Conservation (phyloP, 2,888 invertebrate species). For the Calameuta pallipes region DNA sequence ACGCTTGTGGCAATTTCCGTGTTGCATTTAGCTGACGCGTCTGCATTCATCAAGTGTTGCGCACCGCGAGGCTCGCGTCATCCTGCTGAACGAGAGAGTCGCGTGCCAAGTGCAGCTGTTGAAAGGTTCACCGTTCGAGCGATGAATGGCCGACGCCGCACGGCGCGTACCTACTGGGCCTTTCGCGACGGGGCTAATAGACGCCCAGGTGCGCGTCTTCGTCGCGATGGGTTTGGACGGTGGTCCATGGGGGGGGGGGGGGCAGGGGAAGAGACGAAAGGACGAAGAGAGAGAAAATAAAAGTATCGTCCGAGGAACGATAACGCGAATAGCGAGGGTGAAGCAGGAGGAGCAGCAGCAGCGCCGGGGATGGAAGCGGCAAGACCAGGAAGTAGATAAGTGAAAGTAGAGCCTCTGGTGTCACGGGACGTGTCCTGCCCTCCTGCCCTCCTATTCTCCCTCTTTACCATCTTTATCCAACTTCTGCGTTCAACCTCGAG, state of each 20-base stretch:
- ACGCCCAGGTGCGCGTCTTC: not conserved
- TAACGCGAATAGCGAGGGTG: slow-evolving; percentile 1
- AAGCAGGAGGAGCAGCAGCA: slow-evolving; percentile 4
- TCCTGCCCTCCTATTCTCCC: not conserved
- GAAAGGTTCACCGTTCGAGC: not conserved
- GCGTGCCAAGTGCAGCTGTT: not conserved
- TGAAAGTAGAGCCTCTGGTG: slow-evolving; percentile 26
- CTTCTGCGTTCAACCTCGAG: not conserved
- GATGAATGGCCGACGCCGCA: not conserved
- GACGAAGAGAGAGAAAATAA: not conserved
- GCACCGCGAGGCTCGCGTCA: not conserved
- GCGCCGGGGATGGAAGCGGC: not conserved
- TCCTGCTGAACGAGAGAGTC: not conserved
- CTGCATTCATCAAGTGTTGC: not conserved
- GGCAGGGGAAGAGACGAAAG: not conserved
- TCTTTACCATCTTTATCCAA: not conserved
- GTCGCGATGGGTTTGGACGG: not conserved
- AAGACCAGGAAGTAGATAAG: slow-evolving; percentile 15
- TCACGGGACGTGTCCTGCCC: not conserved
- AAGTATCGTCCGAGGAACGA: not conserved
- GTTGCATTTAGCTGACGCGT: not conserved
- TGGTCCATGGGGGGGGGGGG: not conserved
- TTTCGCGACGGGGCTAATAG: accelerated
- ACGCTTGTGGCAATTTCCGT: not conserved
- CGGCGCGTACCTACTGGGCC: not conserved